Base-by-base conservation (phyloP, 2,113 vertebrate species). In the Phrynosoma blainvillii region DNA sequence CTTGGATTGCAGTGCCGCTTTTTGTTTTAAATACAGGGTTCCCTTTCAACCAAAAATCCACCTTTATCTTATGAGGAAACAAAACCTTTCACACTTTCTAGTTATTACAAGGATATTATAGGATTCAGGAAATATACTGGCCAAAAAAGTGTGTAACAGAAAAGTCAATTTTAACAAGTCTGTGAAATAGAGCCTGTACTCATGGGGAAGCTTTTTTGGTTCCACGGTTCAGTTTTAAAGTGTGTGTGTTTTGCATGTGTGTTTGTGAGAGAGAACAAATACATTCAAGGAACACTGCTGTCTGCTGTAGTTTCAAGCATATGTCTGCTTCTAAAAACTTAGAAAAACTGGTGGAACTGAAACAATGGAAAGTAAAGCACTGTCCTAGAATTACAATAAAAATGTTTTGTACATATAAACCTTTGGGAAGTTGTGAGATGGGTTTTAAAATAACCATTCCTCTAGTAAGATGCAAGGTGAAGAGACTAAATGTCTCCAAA, bases 21-120 rank as follows among this genome's bases (percentile, higher is more conserved):
- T 93, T 86, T 90, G 75, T 87, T 94, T 92, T 92, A 94, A 95
- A 95, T 93, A 92, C 79, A 91, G 91, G 91, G 89, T 93, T 92
- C 90, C 88, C 36, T 93, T 95, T 91, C 89, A 91, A 65, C 77
- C 66, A 85, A 89, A 78, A 94, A 94, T 85, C 92, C 86, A 85
- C 84, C 91, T 93, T 94, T 94, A 94, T 92, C 85, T 86, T 54
- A 88, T 87, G 86, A 84, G 88, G 90, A 90, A 14, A 0, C 47
- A 92, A 78, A 91, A 85, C 66, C 65, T 94, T 90, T 82, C 90
- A 82, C 89, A 87, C 91, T 54, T 73, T 66, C 36, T 11, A 54
- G 40, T 84, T 84, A 90, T 94, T 91, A 90, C 66, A 92, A 20
- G 2, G 13, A 86, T 84, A 85, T 87, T 88, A 86, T 14, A n/a